Evolutionary conservation across 2,113 vertebrate genomes (phyloP).

Genomic region (Burhinus oedicnemus): DNA sequence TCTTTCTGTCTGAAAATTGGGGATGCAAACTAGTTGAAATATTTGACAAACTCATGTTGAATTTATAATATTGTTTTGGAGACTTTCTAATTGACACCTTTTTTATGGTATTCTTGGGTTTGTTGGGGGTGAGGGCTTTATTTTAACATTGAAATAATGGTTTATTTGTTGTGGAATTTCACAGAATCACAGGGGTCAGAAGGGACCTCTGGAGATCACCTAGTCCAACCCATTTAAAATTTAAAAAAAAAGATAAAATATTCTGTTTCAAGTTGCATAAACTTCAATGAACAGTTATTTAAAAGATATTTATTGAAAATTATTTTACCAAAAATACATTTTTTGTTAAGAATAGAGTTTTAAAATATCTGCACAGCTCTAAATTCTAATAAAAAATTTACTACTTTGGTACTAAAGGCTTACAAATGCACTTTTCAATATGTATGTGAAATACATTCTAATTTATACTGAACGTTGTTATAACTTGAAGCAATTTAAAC

Average conservation of each 20-base stretch:
- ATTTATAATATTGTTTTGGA: neutral
- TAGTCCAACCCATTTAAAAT: neutral
- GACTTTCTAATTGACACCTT: neutral
- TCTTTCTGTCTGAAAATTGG: neutral
- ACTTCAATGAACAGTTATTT: neutral
- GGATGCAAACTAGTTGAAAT: neutral
- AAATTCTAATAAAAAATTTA: neutral
- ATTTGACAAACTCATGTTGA: neutral
- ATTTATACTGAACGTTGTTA: neutral
- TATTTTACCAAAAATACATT: neutral
- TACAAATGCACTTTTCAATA: neutral
- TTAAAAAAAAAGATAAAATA: neutral
- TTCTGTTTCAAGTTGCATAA: neutral
- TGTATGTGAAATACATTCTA: neutral
- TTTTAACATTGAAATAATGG: neutral
- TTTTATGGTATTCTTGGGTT: neutral
- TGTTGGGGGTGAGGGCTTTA: neutral
- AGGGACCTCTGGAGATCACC: too few species aligned
- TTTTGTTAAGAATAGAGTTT: neutral
- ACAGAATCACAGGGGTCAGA: too few species aligned
- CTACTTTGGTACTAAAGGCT: neutral
- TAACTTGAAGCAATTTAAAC: neutral
- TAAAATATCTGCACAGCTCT: neutral
- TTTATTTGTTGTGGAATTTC: neutral
- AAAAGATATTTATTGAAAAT: neutral